Percentiles rank a stretch among this genome's conserved stretches.
Evolutionary conservation across 2,888 invertebrate species (phyloP).

Genomic region (Aleiodes alternator): DNA sequence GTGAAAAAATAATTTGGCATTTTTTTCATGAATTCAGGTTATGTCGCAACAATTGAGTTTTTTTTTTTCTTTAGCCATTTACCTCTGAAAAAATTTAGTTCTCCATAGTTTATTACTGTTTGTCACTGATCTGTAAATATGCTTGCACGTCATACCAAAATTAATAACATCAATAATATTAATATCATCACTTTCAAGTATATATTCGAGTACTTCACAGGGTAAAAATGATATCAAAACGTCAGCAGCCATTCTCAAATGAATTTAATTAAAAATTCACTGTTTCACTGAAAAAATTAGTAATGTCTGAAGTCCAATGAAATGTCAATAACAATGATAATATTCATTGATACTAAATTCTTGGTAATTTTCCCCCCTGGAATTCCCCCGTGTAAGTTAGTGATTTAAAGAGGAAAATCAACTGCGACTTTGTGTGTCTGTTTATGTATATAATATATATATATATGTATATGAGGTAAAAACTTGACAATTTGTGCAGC

Average conservation of each 20-base stretch:
- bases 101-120: conserved; percentile 77
- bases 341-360: too few species aligned
- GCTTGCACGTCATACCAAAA: conserved; percentile 78
- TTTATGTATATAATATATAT: too few species aligned
- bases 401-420: too few species aligned
- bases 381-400: too few species aligned
- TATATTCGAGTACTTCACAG: conserved; percentile 67
- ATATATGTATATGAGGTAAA: too few species aligned
- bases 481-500: too few species aligned
- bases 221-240: conserved; percentile 65
- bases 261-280: conserved; percentile 9
- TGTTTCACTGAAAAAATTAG: background rate
- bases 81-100: conserved; percentile 75
- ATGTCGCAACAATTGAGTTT: background rate
- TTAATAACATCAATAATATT: conserved; percentile 75
- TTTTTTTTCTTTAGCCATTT: conserved; percentile 36
- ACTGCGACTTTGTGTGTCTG: too few species aligned
- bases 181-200: conserved; percentile 64
- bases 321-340: too few species aligned
- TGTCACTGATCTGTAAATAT: conserved; percentile 75
- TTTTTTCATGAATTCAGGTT: background rate
- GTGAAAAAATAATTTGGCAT: background rate
- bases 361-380: too few species aligned
- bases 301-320: too few species aligned
- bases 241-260: conserved; percentile 61